A percentile compares a stretch with the other conserved stretches of the same genome.
Evolutionary conservation across 2,888 invertebrate genomes (phyloP).

Genomic region (Laothoe populi): DNA sequence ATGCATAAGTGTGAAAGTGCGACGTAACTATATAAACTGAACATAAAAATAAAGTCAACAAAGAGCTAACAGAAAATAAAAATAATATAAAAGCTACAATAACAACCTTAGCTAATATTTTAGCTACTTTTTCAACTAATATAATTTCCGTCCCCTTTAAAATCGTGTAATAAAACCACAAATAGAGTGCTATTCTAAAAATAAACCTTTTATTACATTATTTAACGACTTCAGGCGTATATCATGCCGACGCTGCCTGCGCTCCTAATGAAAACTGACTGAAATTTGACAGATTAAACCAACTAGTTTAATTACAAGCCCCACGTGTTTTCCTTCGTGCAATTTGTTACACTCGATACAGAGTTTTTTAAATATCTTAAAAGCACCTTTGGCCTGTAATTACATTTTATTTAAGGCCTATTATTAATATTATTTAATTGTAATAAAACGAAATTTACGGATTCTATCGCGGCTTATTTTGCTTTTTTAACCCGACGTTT

Average conservation of each 20-base stretch:
- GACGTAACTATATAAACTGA: too few relatives aligned
- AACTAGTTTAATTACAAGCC: constrained; percentile 25
- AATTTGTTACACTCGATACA: constrained; percentile 8
- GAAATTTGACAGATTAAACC: constrained; percentile 30
- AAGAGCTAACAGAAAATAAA: background rate
- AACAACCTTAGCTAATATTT: constrained; percentile 16
- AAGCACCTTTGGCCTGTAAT: too few relatives aligned
- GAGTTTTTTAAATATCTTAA: background rate
- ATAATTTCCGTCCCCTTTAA: constrained; percentile 16
- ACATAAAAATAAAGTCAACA: background rate
- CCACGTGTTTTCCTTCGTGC: constrained; percentile 2
- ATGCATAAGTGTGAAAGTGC: too few relatives aligned
- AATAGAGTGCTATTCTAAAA: constrained; percentile 20
- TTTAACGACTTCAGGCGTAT: constrained; percentile 22
- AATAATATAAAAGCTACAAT: background rate
- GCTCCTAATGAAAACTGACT: constrained; percentile 28
- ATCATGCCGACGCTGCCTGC: constrained; percentile 20
- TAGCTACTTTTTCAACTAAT: constrained; percentile 11
- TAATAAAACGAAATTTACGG: too few relatives aligned
- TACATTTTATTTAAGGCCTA: too few relatives aligned
- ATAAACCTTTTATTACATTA: constrained; percentile 24
- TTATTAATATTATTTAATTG: too few relatives aligned
- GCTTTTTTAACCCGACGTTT: too few relatives aligned
- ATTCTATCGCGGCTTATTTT: too few relatives aligned
- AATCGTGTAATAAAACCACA: constrained; percentile 19